A percentile compares a stretch with the other conserved stretches of the same genome.
phyloP scores from a whole-genome alignment of 30 jellyfish, hydroid and myxozoan genomes.

The Sanderia malayensis region DNA sequence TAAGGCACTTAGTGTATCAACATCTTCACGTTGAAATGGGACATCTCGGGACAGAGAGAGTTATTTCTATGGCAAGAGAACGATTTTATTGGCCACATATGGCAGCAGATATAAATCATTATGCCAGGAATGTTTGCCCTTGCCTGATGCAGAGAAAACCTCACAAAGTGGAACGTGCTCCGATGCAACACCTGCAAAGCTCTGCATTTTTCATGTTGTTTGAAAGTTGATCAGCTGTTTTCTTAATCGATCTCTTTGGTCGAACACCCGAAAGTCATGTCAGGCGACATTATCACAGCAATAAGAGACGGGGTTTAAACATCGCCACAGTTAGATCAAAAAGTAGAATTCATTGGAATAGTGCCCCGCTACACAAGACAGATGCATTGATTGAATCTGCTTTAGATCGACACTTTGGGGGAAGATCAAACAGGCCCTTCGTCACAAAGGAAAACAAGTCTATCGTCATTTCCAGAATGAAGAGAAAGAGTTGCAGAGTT shows the following conservation, averaged over 20 bases:
- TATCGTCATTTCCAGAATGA: slow-evolving; percentile 44
- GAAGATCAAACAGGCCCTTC: slow-evolving; percentile 55
- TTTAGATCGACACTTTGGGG: slow-evolving; percentile 48
- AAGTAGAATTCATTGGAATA: slow-evolving; percentile 51
- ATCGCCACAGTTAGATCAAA: slow-evolving; percentile 37
- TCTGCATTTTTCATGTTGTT: too few species aligned
- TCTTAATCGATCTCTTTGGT: too few species aligned
- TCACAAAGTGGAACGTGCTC: slow-evolving; percentile 22
- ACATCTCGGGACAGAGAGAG: slow-evolving; percentile 39
- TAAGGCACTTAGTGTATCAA: slow-evolving; percentile 19
- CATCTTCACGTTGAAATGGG: slow-evolving; percentile 52
- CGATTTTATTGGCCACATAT: slow-evolving; percentile 55
- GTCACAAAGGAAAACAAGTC: slow-evolving; percentile 35
- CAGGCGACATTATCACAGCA: too few species aligned
- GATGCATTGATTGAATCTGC: slow-evolving; percentile 48
- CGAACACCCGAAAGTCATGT: too few species aligned
- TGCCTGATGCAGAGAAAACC: slow-evolving; percentile 41
- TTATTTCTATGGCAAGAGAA: slow-evolving; percentile 30
- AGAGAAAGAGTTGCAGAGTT: slow-evolving; percentile 27
- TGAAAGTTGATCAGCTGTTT: too few species aligned
- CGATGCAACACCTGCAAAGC: slow-evolving; percentile 26
- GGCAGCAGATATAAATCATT: slow-evolving; percentile 48
- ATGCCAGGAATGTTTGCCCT: slow-evolving; percentile 38
- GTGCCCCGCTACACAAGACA: slow-evolving; percentile 53
- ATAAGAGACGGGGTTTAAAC: slow-evolving; percentile 1